Conservation (phyloP, 1,140 invertebrate species). For the Telenomus remus region DNA sequence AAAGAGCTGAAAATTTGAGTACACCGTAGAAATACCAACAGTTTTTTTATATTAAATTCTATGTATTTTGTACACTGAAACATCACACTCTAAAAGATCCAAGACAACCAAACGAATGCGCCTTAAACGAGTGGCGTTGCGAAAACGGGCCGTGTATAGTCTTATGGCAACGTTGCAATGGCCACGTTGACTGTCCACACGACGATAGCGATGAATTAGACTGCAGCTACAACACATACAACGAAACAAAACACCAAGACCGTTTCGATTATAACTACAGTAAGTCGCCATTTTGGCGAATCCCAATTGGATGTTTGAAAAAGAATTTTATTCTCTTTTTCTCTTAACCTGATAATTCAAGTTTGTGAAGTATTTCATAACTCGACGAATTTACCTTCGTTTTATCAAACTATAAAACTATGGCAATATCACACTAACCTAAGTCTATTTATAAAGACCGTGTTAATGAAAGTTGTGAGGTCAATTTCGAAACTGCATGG, state of each 20-base stretch:
- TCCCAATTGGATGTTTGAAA: neutral
- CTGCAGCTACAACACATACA: slow-evolving; percentile 67
- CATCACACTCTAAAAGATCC: neutral
- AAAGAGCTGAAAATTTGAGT: too few species aligned
- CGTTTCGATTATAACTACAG: slow-evolving; percentile 40
- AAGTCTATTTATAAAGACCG: too few species aligned
- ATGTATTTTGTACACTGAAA: neutral
- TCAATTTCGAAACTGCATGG: too few species aligned
- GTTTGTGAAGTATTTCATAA: too few species aligned
- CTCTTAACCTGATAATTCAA: too few species aligned
- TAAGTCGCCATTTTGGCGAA: slow-evolving; percentile 48
- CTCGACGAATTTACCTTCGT: too few species aligned
- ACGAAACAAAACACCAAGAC: slow-evolving; percentile 24
- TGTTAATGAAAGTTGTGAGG: too few species aligned
- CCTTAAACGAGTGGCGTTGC: slow-evolving; percentile 75
- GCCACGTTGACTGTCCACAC: slow-evolving; percentile 79
- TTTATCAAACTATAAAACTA: too few species aligned
- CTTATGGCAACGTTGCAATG: slow-evolving; percentile 77
- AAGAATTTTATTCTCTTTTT: too few species aligned
- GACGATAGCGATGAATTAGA: slow-evolving; percentile 82
- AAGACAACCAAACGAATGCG: neutral
- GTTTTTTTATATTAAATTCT: neutral
- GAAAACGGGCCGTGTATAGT: slow-evolving; percentile 82
- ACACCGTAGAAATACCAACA: neutral
- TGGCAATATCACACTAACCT: too few species aligned